Evolutionary conservation across 2,113 vertebrate species (phyloP).

Genomic region (Brachypodius melanocephalos): DNA sequence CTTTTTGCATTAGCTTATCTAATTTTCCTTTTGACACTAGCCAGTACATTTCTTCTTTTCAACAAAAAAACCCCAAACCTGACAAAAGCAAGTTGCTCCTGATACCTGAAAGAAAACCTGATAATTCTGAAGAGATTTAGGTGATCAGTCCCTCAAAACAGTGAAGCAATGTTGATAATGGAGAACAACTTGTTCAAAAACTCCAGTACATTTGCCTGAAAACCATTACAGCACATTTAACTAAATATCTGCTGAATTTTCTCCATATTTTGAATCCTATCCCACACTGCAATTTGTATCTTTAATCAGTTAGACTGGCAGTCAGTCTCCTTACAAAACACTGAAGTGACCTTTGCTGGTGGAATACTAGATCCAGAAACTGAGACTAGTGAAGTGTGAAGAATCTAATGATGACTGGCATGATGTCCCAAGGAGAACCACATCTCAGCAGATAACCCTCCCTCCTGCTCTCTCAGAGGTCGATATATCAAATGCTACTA

Average conservation of each 20-base stretch:
- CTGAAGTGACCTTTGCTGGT: not conserved
- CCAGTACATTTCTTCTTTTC: not conserved
- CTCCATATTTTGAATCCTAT: not conserved
- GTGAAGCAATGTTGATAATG: not conserved
- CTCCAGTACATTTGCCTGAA: slow-evolving; percentile 3
- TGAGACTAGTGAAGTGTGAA: slow-evolving; percentile 1
- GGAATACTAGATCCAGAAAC: not conserved
- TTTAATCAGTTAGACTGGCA: slow-evolving; percentile 23
- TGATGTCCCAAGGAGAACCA: not conserved
- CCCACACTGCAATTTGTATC: slow-evolving; percentile 9
- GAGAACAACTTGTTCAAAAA: slow-evolving; percentile 11
- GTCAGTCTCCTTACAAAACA: not conserved
- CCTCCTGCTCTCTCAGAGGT: not conserved
- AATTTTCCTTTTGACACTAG: slow-evolving; percentile 29
- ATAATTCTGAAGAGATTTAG: slow-evolving; percentile 2
- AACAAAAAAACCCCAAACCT: not conserved
- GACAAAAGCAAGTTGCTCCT: slow-evolving; percentile 39
- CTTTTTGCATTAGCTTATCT: slow-evolving; percentile 1
- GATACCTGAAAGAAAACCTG: not conserved
- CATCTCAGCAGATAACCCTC: not conserved
- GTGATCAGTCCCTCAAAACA: slow-evolving; percentile 34
- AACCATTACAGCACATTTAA: slow-evolving; percentile 20
- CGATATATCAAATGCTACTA: not conserved
- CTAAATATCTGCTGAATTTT: slow-evolving; percentile 8
- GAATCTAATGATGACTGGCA: slow-evolving; percentile 20